Conservation (phyloP, 2,888 invertebrate genomes). For the Pediacus dermestoides region DNA sequence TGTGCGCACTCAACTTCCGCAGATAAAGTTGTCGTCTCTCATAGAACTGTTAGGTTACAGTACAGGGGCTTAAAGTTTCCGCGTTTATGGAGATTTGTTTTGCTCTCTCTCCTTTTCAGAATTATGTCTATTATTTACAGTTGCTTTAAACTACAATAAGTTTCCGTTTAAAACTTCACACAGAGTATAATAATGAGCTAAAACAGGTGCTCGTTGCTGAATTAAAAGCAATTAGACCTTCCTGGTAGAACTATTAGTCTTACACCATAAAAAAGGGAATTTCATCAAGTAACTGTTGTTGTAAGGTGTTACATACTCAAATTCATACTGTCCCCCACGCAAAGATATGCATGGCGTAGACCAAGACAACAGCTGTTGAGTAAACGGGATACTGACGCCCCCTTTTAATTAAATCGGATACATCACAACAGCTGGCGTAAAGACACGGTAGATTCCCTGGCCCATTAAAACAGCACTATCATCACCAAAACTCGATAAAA, state of each 20-base stretch:
- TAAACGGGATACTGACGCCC: slow-evolving; percentile 21
- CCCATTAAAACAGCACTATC: slow-evolving; percentile 26
- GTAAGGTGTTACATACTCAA: too few species aligned
- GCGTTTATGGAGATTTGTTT: slow-evolving; percentile 28
- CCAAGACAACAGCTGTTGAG: slow-evolving; percentile 27
- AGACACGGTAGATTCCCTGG: slow-evolving; percentile 16
- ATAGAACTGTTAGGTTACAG: slow-evolving; percentile 16
- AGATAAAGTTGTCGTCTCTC: slow-evolving; percentile 17
- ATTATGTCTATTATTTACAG: slow-evolving; percentile 33
- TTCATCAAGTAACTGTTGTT: too few species aligned
- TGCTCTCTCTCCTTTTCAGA: slow-evolving; percentile 19
- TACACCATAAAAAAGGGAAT: too few species aligned
- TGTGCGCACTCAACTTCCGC: slow-evolving; percentile 13
- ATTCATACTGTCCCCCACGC: neutral
- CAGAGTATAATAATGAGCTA: neutral
- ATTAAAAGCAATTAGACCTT: slow-evolving; percentile 2
- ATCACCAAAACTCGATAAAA: slow-evolving; percentile 33
- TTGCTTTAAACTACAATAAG: slow-evolving; percentile 37
- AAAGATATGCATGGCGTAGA: slow-evolving; percentile 3
- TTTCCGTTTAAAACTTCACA: slow-evolving; percentile 16
- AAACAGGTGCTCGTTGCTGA: neutral
- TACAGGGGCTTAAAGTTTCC: slow-evolving; percentile 21
- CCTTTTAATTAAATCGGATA: slow-evolving; percentile 44
- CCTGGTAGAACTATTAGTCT: too few species aligned
- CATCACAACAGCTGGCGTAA: slow-evolving; percentile 40